A percentile compares a stretch with the other conserved stretches of the same genome.
Evolutionary conservation across 1,140 invertebrate genomes (phyloP).

Genomic region (Drosophila trapezifrons): DNA sequence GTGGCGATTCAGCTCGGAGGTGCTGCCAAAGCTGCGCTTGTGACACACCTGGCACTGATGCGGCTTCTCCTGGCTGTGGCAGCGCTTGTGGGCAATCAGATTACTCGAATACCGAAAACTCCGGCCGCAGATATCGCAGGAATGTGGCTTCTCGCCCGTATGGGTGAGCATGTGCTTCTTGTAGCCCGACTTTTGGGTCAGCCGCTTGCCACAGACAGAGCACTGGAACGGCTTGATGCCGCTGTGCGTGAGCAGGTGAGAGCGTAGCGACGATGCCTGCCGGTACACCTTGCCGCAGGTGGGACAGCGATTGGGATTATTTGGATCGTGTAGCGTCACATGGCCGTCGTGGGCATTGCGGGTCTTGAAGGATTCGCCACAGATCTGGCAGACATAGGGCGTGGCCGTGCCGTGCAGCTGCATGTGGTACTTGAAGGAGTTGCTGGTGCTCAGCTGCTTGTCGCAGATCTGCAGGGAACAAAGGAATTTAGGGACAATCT

Average conservation of each 20-base stretch:
- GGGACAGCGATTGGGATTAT: conserved; percentile 62
- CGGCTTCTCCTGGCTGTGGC: conserved; percentile 88
- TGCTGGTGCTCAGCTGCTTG: conserved; percentile 67
- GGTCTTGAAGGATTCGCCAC: conserved; percentile 69
- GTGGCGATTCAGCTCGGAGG: conserved; percentile 55
- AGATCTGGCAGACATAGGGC: conserved; percentile 58
- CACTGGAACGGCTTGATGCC: conserved; percentile 69
- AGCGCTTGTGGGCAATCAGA: conserved; percentile 84
- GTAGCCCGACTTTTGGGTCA: conserved; percentile 73
- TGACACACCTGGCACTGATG: conserved; percentile 84
- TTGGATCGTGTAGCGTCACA: conserved; percentile 58
- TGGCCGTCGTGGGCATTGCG: conserved; percentile 72
- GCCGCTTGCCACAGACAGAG: conserved; percentile 64
- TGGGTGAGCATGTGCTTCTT: conserved; percentile 78
- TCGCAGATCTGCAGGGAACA: conserved; percentile 47
- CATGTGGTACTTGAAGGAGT: conserved; percentile 81
- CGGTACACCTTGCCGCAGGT: conserved; percentile 62
- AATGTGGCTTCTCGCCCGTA: conserved; percentile 67
- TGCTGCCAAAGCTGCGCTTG: conserved; percentile 85
- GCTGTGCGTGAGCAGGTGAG: conserved; percentile 57
- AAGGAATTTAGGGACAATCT: neutral
- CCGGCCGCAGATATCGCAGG: conserved; percentile 55
- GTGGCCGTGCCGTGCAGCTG: conserved; percentile 73
- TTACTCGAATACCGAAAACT: conserved; percentile 73
- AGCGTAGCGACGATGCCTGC: conserved; percentile 63